A percentile compares a stretch with the other conserved stretches of the same genome.
These are phyloP conservation scores for Cheilosia vulpina DNA, from an alignment of 2,888 invertebrate genomes.

Conservation along the genomic window DNA sequence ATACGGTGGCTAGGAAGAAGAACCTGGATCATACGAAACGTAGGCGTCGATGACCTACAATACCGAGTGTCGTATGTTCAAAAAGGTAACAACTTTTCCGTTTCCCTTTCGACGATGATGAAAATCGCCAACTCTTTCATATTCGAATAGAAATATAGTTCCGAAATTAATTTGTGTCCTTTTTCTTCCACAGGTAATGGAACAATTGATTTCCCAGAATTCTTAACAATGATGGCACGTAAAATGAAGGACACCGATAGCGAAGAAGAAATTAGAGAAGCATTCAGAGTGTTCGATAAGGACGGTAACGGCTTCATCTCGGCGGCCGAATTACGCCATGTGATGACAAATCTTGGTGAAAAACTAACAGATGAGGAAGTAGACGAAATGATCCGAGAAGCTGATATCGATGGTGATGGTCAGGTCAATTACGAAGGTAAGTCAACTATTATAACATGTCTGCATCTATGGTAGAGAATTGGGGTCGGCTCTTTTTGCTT, in stretches of 20 bases:
- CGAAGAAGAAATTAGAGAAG: slow-evolving; percentile 99
- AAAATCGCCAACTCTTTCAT: neutral
- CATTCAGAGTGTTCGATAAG: slow-evolving; percentile 99
- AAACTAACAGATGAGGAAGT: slow-evolving; percentile 99
- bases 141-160: neutral
- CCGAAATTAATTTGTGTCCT: neutral
- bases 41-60: no score
- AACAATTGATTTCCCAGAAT: slow-evolving; percentile 99
- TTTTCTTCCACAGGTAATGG: slow-evolving; percentile 91
- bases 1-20: no score
- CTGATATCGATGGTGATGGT: slow-evolving; percentile 99
- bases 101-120: neutral
- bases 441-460: slow-evolving; percentile 26
- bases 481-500: neutral
- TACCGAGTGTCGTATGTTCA: no score
- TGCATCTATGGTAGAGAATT: neutral
- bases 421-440: slow-evolving; percentile 88
- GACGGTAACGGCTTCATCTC: slow-evolving; percentile 99
- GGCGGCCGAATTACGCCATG: slow-evolving; percentile 98
- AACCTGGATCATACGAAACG: no score
- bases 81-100: neutral
- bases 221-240: slow-evolving; percentile 99
- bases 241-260: slow-evolving; percentile 99
- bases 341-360: slow-evolving; percentile 99
- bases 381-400: slow-evolving; percentile 99